phyloP scores from a whole-genome alignment of 2,797 vertebrate species.

The Myiothlypis chrysogaster region DNA sequence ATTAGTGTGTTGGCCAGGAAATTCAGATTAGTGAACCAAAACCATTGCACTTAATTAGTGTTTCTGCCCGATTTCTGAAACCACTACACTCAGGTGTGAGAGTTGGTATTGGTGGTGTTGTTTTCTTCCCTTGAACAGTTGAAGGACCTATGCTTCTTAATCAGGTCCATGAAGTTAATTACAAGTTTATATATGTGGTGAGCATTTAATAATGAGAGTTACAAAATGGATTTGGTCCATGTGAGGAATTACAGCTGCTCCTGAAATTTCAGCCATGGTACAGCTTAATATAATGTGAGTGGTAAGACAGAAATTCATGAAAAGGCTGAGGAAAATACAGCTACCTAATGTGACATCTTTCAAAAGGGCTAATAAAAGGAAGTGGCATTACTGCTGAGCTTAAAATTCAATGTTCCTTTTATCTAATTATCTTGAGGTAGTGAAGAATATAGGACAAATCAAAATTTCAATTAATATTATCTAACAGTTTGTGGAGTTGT shows the following conservation, averaged over 20 bases:
- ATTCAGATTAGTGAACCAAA: not conserved
- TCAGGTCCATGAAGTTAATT: not conserved
- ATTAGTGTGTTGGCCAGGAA: not conserved
- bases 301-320: not conserved
- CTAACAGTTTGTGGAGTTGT: not conserved
- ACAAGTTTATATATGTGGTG: not conserved
- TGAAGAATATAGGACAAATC: not conserved
- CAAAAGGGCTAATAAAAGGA: not conserved
- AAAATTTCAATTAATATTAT: not conserved
- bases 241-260: not conserved
- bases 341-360: not conserved
- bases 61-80: not conserved
- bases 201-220: not conserved
- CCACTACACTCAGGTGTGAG: not conserved
- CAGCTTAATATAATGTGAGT: not conserved
- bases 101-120: accelerated
- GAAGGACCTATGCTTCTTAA: not conserved
- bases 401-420: not conserved
- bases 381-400: not conserved
- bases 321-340: not conserved
- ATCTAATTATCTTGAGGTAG: not conserved
- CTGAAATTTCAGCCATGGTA: not conserved
- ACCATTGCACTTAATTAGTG: not conserved
- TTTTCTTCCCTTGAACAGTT: not conserved
- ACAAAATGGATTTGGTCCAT: not conserved